A percentile compares a stretch with the other conserved stretches of the same genome.
Evolutionary conservation across 2,797 vertebrate species (phyloP).

Genomic region (Ambastaia sidthimunki): DNA sequence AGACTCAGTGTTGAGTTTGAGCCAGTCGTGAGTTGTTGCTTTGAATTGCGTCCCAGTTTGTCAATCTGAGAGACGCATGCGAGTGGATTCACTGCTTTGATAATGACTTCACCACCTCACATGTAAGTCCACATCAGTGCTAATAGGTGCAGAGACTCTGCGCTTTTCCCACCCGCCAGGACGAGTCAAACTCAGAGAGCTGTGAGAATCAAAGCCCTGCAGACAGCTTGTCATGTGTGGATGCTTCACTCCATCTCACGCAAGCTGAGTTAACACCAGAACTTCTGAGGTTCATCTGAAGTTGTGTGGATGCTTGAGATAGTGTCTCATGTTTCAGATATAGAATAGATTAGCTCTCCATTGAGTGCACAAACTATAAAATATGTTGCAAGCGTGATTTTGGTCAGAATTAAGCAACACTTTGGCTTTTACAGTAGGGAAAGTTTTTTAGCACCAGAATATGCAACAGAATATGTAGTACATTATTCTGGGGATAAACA

Average conservation of each 20-base stretch:
- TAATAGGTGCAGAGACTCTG: conserved; percentile 31
- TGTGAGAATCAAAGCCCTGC: conserved; percentile 34
- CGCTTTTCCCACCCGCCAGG: conserved; percentile 15
- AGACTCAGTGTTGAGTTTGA: too few species aligned
- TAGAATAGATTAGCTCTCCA: background rate
- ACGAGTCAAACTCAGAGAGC: conserved; percentile 1
- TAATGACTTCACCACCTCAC: conserved; percentile 10
- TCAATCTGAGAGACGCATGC: background rate
- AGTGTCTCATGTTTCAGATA: background rate
- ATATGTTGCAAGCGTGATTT: background rate
- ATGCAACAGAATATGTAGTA: background rate
- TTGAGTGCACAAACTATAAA: too few species aligned
- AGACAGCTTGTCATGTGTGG: conserved; percentile 23
- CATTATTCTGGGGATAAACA: background rate
- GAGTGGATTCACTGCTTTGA: conserved; percentile 16
- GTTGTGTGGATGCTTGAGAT: background rate
- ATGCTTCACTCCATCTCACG: conserved; percentile 13
- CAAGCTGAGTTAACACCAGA: conserved; percentile 23
- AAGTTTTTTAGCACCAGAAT: background rate
- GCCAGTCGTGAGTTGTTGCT: background rate
- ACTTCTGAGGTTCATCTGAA: conserved; percentile 1
- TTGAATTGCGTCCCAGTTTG: conserved; percentile 9
- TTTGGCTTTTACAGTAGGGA: background rate
- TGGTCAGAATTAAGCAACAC: background rate
- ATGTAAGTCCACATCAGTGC: conserved; percentile 33